Evolutionary conservation across 1,140 invertebrate genomes (phyloP), one percentile per base, ranked within the genome.

Genomic region (Belonocnema kinseyi): DNA sequence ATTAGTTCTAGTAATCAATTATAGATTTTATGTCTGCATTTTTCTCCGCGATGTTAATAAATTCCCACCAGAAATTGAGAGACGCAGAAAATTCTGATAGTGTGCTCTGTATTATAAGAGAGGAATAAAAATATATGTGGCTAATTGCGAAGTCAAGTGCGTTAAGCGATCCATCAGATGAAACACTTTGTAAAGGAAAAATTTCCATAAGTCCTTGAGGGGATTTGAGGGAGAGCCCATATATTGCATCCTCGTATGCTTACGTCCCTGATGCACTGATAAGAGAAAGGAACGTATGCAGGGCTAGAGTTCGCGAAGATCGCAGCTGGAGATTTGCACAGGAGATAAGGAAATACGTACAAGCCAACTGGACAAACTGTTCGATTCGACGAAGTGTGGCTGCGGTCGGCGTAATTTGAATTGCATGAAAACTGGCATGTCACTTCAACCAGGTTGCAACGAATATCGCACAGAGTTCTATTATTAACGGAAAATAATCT

Each of bases 201-300:
- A 66, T 66, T 66, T 66, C 61, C 61, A 66, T 40, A 66, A 40
- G 61, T 26, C 33, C 61, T 66, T n/a, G 61, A 66, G 61, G 61
- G 61, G 14, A 8, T 46, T 46, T 16, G 33, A 66, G 26, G 26
- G 26, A 12, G 33, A 14, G 16, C 13, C 5, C 26, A 66, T 66
- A 40, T 66, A 66, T 66, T 66, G 26, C 61, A 46, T 66, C 26
- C 61, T 33, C 40, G 61, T 66, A 14, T 33, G 61, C n/a, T 66
- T 66, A 66, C 61, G 61, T 33, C 61, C 61, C 61, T 66, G 61
- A 66, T 66, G 13, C 16, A 66, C 61, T 66, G 61, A 66, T 66
- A 66, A 66, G 61, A 66, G 61, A 66, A 26, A 66, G 61, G 40
- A 66, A 66, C 61, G 61, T 66, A 66, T 66, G 61, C 61, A 66